Evolutionary conservation across 2,797 vertebrate species (phyloP).

Genomic region (Holocentrus rufus): DNA sequence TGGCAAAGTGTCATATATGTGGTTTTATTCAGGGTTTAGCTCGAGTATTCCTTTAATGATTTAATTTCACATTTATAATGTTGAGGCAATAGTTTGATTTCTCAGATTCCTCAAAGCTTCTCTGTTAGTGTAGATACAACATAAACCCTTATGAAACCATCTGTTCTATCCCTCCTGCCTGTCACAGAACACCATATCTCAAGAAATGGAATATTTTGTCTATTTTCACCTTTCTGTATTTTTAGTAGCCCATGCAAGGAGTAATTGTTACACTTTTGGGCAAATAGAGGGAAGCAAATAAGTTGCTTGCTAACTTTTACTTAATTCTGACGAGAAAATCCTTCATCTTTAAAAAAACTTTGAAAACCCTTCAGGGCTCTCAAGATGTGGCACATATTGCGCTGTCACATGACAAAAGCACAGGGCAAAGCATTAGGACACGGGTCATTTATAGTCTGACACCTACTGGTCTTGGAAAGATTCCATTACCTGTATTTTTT

Average conservation of each 20-base stretch:
- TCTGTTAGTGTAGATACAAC: neutral
- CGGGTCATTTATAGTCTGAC: too few relatives aligned
- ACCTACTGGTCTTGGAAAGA: neutral
- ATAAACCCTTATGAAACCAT: too few relatives aligned
- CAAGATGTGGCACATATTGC: neutral
- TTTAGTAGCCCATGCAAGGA: neutral
- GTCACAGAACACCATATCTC: neutral
- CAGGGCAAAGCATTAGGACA: too few relatives aligned
- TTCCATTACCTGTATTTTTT: neutral
- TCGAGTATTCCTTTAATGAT: slow-evolving; percentile 24
- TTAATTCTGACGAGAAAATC: neutral
- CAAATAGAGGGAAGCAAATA: neutral
- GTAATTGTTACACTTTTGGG: neutral
- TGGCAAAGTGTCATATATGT: slow-evolving; percentile 1
- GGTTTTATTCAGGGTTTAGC: slow-evolving; percentile 32
- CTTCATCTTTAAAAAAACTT: too few relatives aligned
- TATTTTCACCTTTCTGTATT: neutral
- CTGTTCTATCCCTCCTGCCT: neutral
- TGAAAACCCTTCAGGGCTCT: too few relatives aligned
- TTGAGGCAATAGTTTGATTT: slow-evolving; percentile 12
- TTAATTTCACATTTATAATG: slow-evolving; percentile 22
- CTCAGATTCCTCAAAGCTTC: neutral
- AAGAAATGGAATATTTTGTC: neutral
- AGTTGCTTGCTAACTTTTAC: neutral
- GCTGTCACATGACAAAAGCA: neutral